phyloP scores from a whole-genome alignment of 2,888 invertebrate species.

The Caenorhabditis imperialis region DNA sequence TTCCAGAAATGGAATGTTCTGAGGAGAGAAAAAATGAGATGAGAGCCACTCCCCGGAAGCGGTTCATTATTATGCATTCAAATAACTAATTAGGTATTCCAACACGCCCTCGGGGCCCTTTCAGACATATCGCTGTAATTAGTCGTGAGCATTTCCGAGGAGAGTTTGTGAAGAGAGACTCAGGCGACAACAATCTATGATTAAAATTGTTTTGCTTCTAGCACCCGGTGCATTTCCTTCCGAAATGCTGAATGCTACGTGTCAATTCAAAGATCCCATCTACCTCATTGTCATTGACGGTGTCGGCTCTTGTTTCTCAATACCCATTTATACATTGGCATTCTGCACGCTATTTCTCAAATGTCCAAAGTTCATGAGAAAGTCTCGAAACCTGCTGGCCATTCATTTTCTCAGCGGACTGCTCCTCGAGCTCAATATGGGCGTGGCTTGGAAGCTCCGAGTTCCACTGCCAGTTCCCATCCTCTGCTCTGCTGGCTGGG shows the following conservation, averaged over 20 bases:
- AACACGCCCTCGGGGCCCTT: no score
- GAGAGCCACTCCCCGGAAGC: no score
- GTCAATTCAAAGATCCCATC: conserved; percentile 4
- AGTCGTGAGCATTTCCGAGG: no score
- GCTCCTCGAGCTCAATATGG: conserved; percentile 15
- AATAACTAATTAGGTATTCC: no score
- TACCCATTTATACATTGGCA: conserved; percentile 5
- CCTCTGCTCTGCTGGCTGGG: conserved; percentile 1
- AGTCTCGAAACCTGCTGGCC: conserved; percentile 8
- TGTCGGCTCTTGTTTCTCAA: not conserved
- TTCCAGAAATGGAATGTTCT: no score
- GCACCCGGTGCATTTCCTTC: no score
- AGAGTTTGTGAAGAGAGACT: no score
- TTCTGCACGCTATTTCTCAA: conserved; percentile 21
- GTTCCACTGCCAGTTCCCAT: conserved; percentile 12
- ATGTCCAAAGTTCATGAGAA: not conserved
- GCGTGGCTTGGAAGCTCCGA: conserved; percentile 3
- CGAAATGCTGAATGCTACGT: conserved; percentile 13
- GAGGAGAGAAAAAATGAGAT: no score
- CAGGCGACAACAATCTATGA: no score
- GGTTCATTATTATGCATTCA: no score
- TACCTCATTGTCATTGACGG: not conserved
- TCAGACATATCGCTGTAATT: no score
- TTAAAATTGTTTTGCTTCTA: no score
- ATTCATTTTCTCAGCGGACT: conserved; percentile 12